phyloP scores from a whole-genome alignment of 2,888 invertebrate genomes.

The Eugnorisma glareosa region DNA sequence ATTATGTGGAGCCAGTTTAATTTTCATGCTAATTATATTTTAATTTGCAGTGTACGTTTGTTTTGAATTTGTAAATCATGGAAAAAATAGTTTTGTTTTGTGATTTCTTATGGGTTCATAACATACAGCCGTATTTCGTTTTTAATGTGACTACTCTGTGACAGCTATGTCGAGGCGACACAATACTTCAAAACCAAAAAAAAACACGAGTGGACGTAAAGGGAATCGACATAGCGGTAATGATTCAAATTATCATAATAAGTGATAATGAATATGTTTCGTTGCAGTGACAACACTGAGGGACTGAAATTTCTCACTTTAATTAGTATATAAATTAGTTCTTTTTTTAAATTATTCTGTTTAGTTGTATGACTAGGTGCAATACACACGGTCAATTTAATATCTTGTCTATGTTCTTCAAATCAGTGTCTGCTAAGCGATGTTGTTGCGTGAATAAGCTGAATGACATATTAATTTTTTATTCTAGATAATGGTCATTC shows the following conservation, averaged over 20 bases:
- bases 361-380: not conserved
- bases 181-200: too few species aligned
- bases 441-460: not conserved
- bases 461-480: too few species aligned
- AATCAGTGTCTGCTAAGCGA: not conserved
- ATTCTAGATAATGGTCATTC: too few species aligned
- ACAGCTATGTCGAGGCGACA: too few species aligned
- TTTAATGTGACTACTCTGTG: too few species aligned
- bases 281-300: too few species aligned
- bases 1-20: slow-evolving; percentile 49
- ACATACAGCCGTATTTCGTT: too few species aligned
- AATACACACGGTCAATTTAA: not conserved
- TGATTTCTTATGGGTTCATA: not conserved
- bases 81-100: not conserved
- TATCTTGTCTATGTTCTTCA: not conserved
- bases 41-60: slow-evolving; percentile 26
- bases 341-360: not conserved
- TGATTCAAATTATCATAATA: too few species aligned
- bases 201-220: too few species aligned
- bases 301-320: not conserved
- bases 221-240: too few species aligned
- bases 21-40: slow-evolving; percentile 52
- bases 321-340: not conserved
- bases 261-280: too few species aligned
- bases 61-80: not conserved